These are phyloP conservation scores for Salvator merianae DNA, from an alignment of 2,113 vertebrate species.

Conservation along the genomic window DNA sequence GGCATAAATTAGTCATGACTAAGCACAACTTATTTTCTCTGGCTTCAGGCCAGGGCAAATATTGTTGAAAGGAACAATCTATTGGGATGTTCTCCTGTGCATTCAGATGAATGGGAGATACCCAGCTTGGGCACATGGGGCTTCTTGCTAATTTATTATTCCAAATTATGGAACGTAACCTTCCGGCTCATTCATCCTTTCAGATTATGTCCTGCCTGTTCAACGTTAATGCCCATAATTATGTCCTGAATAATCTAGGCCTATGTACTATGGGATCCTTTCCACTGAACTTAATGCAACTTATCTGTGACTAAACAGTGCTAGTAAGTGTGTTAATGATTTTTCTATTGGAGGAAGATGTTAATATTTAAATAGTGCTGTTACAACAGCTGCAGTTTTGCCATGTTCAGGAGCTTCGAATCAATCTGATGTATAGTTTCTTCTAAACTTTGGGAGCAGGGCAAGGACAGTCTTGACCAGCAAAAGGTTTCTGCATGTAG, in stretches of 20 bases:
- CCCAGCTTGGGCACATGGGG: background rate
- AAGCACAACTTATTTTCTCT: background rate
- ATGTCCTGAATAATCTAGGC: background rate
- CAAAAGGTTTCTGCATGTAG: too few species aligned
- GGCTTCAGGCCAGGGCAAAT: background rate
- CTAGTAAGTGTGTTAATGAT: background rate
- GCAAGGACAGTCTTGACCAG: too few species aligned
- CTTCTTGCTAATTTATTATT: too few species aligned
- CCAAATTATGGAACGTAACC: too few species aligned
- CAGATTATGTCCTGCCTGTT: background rate
- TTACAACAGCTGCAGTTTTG: background rate
- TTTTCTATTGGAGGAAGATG: background rate
- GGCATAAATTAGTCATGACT: background rate
- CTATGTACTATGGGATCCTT: background rate
- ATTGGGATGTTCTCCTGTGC: background rate
- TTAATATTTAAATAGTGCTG: background rate
- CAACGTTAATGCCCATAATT: too few species aligned
- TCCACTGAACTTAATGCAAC: background rate
- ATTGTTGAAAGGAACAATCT: background rate
- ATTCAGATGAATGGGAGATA: background rate
- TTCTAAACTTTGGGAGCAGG: too few species aligned
- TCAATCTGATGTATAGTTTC: too few species aligned
- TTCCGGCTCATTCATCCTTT: background rate
- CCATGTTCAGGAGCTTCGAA: too few species aligned
- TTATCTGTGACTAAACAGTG: background rate